Conservation (phyloP, 2,888 invertebrate species). For the Sepiola atlantica region DNA sequence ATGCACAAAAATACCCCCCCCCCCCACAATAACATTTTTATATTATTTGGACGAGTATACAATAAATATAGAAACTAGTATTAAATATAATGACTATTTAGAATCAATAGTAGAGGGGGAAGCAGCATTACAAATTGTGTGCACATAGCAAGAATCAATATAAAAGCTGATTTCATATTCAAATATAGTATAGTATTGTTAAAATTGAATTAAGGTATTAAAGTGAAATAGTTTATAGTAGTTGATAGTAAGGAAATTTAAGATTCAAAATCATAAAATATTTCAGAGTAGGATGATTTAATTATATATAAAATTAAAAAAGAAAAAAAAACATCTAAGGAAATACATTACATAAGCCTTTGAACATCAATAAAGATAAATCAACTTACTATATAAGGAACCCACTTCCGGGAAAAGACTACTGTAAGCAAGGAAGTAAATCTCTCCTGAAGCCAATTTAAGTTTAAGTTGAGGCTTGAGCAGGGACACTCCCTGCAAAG, state of each 20-base stretch:
- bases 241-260: too few relatives aligned
- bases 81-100: not conserved
- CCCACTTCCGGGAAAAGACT: constrained; percentile 93
- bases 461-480: constrained; percentile 94
- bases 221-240: too few relatives aligned
- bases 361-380: not conserved
- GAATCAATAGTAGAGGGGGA: not conserved
- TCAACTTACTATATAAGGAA: constrained; percentile 65
- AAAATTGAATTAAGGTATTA: too few relatives aligned
- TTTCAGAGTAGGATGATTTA: too few relatives aligned
- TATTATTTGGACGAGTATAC: not conserved
- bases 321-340: too few relatives aligned
- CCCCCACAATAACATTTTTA: not conserved
- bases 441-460: constrained; percentile 92
- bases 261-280: too few relatives aligned
- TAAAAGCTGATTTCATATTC: too few relatives aligned
- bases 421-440: constrained; percentile 93
- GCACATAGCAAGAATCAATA: not conserved
- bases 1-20: too few relatives aligned
- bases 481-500: constrained; percentile 88
- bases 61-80: not conserved
- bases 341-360: too few relatives aligned
- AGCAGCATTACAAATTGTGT: not conserved
- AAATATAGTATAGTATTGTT: too few relatives aligned
- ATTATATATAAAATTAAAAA: too few relatives aligned